These are phyloP conservation scores for Alca torda DNA, from an alignment of 2,797 vertebrate species.

Conservation along the genomic window DNA sequence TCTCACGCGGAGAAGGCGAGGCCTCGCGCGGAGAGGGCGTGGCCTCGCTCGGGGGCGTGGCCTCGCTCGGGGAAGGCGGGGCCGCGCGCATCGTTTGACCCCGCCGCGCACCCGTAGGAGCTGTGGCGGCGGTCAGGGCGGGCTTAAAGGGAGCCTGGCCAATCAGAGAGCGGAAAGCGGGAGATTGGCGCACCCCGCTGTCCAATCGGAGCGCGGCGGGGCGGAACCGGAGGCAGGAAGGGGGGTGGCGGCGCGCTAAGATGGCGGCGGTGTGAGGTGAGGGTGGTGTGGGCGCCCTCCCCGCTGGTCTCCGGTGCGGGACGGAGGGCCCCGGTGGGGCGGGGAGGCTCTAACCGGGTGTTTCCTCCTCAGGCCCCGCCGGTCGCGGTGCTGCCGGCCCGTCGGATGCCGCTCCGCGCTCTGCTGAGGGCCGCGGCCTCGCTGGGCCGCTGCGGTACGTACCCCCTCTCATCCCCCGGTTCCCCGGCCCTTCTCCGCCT, in stretches of 20 bases:
- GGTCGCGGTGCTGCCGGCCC: background rate
- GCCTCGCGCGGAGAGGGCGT: background rate
- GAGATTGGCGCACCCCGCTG: fast-evolving
- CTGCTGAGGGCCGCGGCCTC: background rate
- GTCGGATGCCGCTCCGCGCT: background rate
- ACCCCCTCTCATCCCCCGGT: too few relatives aligned
- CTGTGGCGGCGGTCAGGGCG: fast-evolving
- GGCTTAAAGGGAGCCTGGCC: fast-evolving
- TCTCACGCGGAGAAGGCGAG: background rate
- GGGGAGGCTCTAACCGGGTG: background rate
- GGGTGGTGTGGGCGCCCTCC: background rate
- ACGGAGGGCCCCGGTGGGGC: background rate
- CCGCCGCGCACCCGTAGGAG: background rate
- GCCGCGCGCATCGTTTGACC: background rate
- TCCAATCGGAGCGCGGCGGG: background rate
- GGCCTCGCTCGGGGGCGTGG: background rate
- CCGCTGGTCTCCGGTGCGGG: background rate
- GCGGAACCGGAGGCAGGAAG: fast-evolving
- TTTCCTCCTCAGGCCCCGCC: background rate
- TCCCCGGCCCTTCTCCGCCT: too few relatives aligned
- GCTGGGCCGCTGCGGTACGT: background rate
- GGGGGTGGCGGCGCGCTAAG: too few relatives aligned
- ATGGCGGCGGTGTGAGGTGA: background rate
- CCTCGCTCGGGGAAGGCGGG: background rate
- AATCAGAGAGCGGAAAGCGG: fast-evolving